Percentiles rank a stretch among this genome's conserved stretches.
phyloP scores from a whole-genome alignment of 2,113 vertebrate genomes.

The Tragelaphus buxtoni region DNA sequence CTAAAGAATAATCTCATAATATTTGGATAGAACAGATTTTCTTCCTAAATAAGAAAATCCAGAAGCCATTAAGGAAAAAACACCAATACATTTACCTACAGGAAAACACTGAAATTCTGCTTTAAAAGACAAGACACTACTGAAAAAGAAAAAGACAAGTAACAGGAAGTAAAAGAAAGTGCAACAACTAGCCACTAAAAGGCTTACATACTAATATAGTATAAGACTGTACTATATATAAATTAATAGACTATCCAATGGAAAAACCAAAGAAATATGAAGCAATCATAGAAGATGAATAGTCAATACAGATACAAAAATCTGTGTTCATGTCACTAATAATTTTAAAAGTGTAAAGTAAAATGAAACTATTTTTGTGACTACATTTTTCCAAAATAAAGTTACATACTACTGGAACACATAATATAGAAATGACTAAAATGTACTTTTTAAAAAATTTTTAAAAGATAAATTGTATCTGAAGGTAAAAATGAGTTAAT shows the following conservation, averaged over 20 bases:
- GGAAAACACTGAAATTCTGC: neutral
- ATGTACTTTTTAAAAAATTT: neutral
- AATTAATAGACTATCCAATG: neutral
- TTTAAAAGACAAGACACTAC: no score
- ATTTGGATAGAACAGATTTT: neutral
- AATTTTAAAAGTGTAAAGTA: neutral
- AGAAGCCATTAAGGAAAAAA: neutral
- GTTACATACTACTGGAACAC: neutral
- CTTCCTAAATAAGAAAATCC: conserved; percentile 22
- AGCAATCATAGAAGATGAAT: neutral
- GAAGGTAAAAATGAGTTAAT: neutral
- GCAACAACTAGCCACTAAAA: neutral
- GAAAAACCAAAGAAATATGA: neutral
- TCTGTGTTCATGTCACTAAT: neutral
- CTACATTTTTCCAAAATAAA: conserved; percentile 15
- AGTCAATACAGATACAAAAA: neutral
- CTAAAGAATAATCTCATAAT: neutral
- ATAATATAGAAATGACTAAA: neutral
- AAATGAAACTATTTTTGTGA: neutral
- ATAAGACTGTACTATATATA: neutral
- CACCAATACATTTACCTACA: neutral
- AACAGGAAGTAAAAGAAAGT: neutral
- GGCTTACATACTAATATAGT: neutral
- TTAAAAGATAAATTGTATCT: neutral
- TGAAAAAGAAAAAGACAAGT: neutral